Conservation (phyloP, 2,797 vertebrate genomes). For the Echiichthys vipera region DNA sequence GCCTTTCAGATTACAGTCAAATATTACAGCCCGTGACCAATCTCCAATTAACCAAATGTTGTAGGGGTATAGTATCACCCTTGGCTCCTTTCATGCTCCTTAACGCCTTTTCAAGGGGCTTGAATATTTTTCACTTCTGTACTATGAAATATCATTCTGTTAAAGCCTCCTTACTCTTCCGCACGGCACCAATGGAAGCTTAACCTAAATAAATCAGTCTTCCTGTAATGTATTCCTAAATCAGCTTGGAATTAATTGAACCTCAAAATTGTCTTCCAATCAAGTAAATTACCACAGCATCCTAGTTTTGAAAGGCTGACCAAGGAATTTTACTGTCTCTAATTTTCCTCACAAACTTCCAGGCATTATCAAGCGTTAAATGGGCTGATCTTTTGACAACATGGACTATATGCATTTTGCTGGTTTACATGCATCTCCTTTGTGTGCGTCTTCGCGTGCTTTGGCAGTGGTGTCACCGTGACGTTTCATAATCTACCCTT, state of each 20-base stretch:
- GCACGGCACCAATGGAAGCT: slow-evolving; percentile 70
- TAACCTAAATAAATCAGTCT: slow-evolving; percentile 87
- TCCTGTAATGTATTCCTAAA: slow-evolving; percentile 73
- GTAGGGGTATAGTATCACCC: slow-evolving; percentile 82
- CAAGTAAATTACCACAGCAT: slow-evolving; percentile 69
- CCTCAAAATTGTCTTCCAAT: slow-evolving; percentile 72
- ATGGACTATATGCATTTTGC: slow-evolving; percentile 17
- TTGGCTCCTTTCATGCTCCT: slow-evolving; percentile 82
- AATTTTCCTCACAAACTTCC: slow-evolving; percentile 56
- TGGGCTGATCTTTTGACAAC: slow-evolving; percentile 52
- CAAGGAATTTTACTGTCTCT: slow-evolving; percentile 64
- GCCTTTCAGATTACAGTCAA: slow-evolving; percentile 87
- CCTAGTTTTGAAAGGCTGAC: slow-evolving; percentile 69
- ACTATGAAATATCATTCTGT: slow-evolving; percentile 73
- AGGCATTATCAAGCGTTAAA: slow-evolving; percentile 55
- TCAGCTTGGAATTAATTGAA: slow-evolving; percentile 76
- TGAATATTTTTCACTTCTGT: slow-evolving; percentile 75
- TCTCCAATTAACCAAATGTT: slow-evolving; percentile 88
- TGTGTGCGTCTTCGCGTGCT: slow-evolving; percentile 31
- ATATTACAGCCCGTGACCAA: slow-evolving; percentile 85
- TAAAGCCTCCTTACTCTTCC: slow-evolving; percentile 70
- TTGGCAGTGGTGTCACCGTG: slow-evolving; percentile 31
- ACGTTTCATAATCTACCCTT: slow-evolving; percentile 30
- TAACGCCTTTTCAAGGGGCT: slow-evolving; percentile 75
- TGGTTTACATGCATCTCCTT: slow-evolving; percentile 50